Conservation (phyloP, 2,113 vertebrate species). For the Lagopus leucura region DNA sequence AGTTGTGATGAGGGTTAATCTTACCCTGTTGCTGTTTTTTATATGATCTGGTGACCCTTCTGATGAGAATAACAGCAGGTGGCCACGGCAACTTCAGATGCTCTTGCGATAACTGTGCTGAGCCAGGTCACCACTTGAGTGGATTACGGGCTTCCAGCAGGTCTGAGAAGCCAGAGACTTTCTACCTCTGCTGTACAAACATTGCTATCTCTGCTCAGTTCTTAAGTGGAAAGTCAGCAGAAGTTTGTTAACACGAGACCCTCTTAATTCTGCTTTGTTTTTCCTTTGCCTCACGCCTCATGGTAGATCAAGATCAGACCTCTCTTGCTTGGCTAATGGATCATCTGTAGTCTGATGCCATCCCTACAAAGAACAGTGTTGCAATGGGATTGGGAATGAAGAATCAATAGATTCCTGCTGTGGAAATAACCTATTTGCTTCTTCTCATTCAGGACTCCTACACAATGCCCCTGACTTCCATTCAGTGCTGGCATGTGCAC, state of each 20-base stretch:
- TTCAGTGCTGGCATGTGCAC: constrained; percentile 99
- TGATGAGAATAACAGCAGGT: background rate
- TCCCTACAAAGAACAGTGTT: background rate
- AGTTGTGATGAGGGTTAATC: constrained; percentile 24
- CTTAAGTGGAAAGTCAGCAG: background rate
- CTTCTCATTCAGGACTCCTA: constrained; percentile 90
- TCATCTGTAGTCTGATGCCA: background rate
- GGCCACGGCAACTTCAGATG: constrained; percentile 2
- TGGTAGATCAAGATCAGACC: background rate
- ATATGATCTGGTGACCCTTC: background rate
- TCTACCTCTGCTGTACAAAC: background rate
- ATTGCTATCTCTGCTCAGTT: background rate
- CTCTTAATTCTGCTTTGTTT: background rate
- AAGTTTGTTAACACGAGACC: background rate
- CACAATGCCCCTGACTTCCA: constrained; percentile 97
- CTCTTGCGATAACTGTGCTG: background rate
- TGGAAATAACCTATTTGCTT: constrained; percentile 43
- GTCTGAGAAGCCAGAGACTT: constrained; percentile 1
- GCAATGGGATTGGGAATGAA: background rate
- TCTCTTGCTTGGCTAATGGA: background rate
- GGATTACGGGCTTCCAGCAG: constrained; percentile 31
- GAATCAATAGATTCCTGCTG: background rate
- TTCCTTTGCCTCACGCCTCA: background rate
- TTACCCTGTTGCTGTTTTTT: background rate
- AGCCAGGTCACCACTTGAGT: constrained; percentile 27